These are phyloP conservation scores for Callyntrura guangdongensis DNA, from an alignment of 2,888 invertebrate species.

Conservation along the genomic window DNA sequence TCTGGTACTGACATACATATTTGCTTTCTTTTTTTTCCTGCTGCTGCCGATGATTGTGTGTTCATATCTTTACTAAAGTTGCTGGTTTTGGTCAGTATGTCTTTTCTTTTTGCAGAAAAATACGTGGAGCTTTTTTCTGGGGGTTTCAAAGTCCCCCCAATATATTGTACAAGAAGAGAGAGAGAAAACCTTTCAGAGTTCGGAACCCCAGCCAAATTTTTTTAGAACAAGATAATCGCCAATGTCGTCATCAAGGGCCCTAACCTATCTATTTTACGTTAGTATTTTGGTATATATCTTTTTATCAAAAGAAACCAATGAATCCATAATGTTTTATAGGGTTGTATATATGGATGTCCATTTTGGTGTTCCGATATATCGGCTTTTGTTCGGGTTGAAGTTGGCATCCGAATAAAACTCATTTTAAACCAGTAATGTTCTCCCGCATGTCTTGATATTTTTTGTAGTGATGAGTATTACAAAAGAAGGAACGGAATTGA, in stretches of 20 bases:
- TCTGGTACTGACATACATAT: neutral
- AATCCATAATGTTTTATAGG: neutral
- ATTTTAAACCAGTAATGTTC: constrained; percentile 74
- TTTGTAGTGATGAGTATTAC: constrained; percentile 10
- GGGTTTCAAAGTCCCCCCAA: neutral
- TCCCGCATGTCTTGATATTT: constrained; percentile 43
- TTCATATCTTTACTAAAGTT: constrained; percentile 12
- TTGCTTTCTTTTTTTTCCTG: neutral
- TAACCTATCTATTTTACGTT: neutral
- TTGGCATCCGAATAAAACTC: constrained; percentile 68
- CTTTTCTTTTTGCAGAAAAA: neutral
- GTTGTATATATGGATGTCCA: neutral
- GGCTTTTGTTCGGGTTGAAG: constrained; percentile 6
- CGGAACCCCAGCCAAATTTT: constrained; percentile 42
- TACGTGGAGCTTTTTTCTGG: neutral
- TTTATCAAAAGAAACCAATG: neutral
- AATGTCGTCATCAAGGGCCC: constrained; percentile 18
- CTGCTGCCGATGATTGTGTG: constrained; percentile 13
- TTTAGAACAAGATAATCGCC: constrained; percentile 62
- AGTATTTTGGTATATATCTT: neutral
- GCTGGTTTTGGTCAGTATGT: constrained; percentile 13
- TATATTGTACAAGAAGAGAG: neutral
- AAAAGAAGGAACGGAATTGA: constrained; percentile 66
- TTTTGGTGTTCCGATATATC: neutral
- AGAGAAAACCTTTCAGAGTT: constrained; percentile 9